Percentiles rank a stretch among this genome's conserved stretches.
Evolutionary conservation across 2,113 vertebrate genomes (phyloP).

Genomic region (Pluvianellus socialis): DNA sequence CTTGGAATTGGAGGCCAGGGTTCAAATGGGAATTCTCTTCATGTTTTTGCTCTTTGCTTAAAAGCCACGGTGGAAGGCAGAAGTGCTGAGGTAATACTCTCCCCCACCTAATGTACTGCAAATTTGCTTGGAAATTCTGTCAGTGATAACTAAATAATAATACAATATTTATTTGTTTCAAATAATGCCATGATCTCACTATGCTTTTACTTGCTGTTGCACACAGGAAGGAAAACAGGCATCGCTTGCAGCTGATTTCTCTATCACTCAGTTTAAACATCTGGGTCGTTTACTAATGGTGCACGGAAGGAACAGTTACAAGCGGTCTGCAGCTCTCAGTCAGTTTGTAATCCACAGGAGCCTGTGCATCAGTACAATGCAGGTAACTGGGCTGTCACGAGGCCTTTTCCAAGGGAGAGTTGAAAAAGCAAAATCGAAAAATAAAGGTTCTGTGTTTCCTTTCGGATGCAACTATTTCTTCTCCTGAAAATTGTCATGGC

Average conservation of each 20-base stretch:
- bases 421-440: not conserved
- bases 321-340: conserved; percentile 93
- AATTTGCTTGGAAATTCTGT: not conserved
- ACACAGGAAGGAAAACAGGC: conserved; percentile 95
- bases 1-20: conserved; percentile 10
- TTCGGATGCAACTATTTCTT: not conserved
- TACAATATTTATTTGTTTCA: not conserved
- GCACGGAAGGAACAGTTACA: conserved; percentile 98
- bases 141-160: not conserved
- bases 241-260: conserved; percentile 94
- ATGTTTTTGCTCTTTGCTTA: not conserved
- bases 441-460: not conserved
- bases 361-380: conserved; percentile 97
- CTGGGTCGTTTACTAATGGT: conserved; percentile 94
- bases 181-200: not conserved
- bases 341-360: conserved; percentile 99
- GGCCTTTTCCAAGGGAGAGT: not conserved
- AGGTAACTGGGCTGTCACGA: conserved; percentile 74
- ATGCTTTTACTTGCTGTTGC: not conserved
- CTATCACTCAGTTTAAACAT: conserved; percentile 96
- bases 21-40: conserved; percentile 44
- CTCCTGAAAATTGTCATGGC: not conserved
- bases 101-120: not conserved
- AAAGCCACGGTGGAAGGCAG: not conserved
- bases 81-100: conserved; percentile 30